These are phyloP conservation scores for Cryptoleucopteryx plumbea DNA, from an alignment of 2,113 vertebrate species.

Conservation along the genomic window DNA sequence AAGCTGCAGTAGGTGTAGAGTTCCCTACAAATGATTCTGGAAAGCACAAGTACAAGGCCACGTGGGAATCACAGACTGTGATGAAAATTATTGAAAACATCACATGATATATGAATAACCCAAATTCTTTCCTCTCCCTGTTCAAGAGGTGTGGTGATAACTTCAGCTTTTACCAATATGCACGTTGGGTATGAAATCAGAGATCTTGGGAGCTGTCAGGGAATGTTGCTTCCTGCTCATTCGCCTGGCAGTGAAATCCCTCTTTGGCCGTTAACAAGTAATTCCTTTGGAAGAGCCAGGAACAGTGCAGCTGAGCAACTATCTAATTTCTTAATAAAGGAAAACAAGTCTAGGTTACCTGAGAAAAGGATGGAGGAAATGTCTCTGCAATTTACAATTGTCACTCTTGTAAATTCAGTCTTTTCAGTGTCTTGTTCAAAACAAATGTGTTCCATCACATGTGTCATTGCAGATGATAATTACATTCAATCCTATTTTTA, in stretches of 20 bases:
- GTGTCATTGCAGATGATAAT: not conserved
- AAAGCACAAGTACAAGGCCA: not conserved
- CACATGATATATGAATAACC: not conserved
- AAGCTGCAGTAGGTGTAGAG: not conserved
- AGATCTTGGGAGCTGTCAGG: not conserved
- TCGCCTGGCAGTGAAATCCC: not conserved
- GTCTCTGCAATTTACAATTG: not conserved
- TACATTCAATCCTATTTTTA: not conserved
- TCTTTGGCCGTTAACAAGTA: not conserved
- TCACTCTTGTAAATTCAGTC: not conserved
- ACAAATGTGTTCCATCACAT: not conserved
- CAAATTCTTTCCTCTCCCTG: not conserved
- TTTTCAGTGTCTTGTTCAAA: not conserved
- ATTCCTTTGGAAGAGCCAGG: not conserved
- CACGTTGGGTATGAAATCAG: not conserved
- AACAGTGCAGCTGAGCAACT: not conserved
- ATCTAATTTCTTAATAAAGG: not conserved
- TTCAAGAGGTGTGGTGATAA: not conserved
- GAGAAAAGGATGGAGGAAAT: not conserved
- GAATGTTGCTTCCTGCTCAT: not conserved
- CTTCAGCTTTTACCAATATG: fast-evolving
- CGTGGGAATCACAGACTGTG: fast-evolving
- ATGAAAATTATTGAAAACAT: not conserved
- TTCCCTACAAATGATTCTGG: not conserved
- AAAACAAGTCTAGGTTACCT: not conserved